Percentiles rank a stretch among this genome's conserved stretches.
These are phyloP conservation scores for Drosophila falleni DNA, from an alignment of 2,888 invertebrate genomes.

Conservation along the genomic window DNA sequence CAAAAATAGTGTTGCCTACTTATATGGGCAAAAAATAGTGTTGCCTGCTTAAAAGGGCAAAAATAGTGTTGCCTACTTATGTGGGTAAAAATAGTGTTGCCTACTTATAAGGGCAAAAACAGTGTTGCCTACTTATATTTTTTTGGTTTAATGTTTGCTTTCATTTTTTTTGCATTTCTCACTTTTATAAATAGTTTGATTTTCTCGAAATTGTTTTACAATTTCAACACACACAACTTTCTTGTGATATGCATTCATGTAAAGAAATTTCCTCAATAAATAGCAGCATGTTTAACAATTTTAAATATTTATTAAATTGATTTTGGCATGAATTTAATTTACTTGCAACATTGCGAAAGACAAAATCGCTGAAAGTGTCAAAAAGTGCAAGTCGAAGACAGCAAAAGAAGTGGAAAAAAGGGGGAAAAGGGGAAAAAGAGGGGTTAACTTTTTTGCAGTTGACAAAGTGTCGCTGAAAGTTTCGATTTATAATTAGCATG, in stretches of 20 bases:
- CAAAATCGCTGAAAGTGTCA: constrained; percentile 62
- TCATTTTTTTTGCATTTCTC: not conserved
- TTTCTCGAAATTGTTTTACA: not conserved
- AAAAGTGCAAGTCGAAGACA: constrained; percentile 50
- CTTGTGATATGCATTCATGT: not conserved
- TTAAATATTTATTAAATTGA: constrained; percentile 28
- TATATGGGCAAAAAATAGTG: no score
- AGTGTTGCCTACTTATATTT: no score
- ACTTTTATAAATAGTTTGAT: not conserved
- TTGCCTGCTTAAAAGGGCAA: no score
- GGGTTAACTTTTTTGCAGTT: constrained; percentile 62
- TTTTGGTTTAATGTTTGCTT: not conserved
- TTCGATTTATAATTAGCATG: constrained; percentile 81
- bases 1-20: no score
- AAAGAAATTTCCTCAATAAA: not conserved
- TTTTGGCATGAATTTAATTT: constrained; percentile 64
- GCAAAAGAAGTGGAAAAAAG: not conserved
- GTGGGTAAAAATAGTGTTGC: no score
- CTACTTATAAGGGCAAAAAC: no score
- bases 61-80: no score
- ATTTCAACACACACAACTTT: not conserved
- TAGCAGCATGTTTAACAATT: constrained; percentile 28
- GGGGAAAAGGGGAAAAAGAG: not conserved
- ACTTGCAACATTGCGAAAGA: constrained; percentile 46
- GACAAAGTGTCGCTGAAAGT: constrained; percentile 79